phyloP scores from a whole-genome alignment of 2,113 vertebrate species.

The Gymnobelideus leadbeateri region DNA sequence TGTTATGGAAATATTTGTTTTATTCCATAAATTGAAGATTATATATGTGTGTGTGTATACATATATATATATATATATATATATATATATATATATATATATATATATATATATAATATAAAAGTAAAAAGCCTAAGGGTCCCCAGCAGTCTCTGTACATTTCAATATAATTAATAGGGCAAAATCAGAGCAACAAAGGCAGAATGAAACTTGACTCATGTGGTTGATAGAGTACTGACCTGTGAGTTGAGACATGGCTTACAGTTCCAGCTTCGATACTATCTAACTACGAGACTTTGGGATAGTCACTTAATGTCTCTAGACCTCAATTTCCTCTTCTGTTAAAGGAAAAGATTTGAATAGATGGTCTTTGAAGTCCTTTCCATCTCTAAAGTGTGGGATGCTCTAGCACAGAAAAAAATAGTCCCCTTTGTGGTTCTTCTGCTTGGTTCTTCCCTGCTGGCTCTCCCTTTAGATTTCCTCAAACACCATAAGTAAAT shows the following conservation, averaged over 20 bases:
- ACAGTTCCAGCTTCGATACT: background rate
- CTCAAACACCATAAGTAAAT: background rate
- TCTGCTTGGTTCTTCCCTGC: background rate
- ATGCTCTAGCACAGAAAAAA: background rate
- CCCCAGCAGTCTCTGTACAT: background rate
- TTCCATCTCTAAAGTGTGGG: background rate
- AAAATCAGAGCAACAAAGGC: background rate
- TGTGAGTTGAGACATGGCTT: too few species aligned
- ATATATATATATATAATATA: too few species aligned
- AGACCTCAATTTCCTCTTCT: background rate
- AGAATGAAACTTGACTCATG: background rate
- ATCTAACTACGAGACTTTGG: background rate
- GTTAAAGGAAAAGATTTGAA: background rate
- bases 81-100: too few species aligned
- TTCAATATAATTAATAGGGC: background rate
- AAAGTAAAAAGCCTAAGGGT: too few species aligned
- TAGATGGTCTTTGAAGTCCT: background rate
- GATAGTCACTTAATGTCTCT: background rate
- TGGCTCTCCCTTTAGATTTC: background rate
- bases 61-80: too few species aligned
- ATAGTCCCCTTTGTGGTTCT: background rate
- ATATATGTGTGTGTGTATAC: too few species aligned
- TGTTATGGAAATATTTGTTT: too few species aligned
- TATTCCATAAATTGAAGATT: too few species aligned
- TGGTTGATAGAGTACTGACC: too few species aligned